These are phyloP conservation scores for Molanna angustata DNA, from an alignment of 2,888 invertebrate species.

Conservation along the genomic window DNA sequence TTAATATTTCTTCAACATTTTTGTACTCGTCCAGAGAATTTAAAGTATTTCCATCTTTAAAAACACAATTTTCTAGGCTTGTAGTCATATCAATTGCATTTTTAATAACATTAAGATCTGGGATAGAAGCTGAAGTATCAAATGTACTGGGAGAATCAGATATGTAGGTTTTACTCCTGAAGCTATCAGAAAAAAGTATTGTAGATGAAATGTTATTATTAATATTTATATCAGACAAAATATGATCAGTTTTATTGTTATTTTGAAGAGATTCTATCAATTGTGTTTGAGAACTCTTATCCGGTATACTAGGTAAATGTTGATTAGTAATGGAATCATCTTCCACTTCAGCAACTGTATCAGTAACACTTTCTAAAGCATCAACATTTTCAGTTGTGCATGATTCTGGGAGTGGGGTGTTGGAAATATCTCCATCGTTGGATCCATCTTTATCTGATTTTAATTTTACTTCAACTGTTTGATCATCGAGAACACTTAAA, in stretches of 20 bases:
- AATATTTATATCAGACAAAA: background rate
- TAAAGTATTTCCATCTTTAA: conserved; percentile 44
- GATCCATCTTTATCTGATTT: conserved; percentile 33
- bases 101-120: conserved; percentile 51
- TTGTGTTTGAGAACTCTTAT: background rate
- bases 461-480: conserved; percentile 49
- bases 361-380: background rate
- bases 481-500: conserved; percentile 54
- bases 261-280: background rate
- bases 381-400: too few relatives aligned
- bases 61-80: conserved; percentile 23
- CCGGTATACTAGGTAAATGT: background rate
- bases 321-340: background rate
- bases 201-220: conserved; percentile 14
- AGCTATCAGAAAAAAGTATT: conserved; percentile 13
- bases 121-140: conserved; percentile 43
- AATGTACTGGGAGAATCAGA: background rate
- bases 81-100: conserved; percentile 47
- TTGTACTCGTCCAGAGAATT: conserved; percentile 48
- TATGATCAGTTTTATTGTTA: background rate
- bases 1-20: conserved; percentile 52
- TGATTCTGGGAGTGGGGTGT: conserved; percentile 8
- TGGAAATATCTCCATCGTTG: background rate
- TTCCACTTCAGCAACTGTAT: background rate
- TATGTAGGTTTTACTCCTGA: conserved; percentile 3